Conservation (phyloP, 2,888 invertebrate species). For the Drosophila niveifrons region DNA sequence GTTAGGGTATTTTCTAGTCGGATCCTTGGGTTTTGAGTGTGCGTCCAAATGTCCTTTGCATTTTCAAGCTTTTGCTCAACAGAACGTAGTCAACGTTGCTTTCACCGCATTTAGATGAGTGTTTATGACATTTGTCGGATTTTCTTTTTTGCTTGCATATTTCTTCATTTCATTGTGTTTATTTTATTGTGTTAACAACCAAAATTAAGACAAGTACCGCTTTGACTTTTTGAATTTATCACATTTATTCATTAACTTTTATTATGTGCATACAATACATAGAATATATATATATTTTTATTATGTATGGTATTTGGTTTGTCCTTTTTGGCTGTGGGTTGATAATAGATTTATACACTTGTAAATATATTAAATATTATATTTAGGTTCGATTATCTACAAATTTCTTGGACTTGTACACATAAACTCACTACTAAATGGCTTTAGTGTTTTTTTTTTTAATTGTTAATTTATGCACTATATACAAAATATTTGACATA, state of each 20-base stretch:
- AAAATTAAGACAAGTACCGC: no score
- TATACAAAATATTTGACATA: constrained; percentile 34
- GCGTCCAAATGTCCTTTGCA: no score
- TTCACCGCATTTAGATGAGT: no score
- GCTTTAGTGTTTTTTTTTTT: constrained; percentile 35
- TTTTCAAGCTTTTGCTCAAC: no score
- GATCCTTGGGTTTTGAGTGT: no score
- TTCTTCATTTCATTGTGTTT: no score
- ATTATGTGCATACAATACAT: constrained; percentile 47
- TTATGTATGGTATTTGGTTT: constrained; percentile 17
- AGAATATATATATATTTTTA: constrained; percentile 33
- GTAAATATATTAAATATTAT: constrained; percentile 28
- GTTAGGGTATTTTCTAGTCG: no score
- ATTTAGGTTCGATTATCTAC: constrained; percentile 43
- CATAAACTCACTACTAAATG: constrained; percentile 48
- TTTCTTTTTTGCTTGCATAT: no score
- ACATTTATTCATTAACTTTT: constrained; percentile 70
- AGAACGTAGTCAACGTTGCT: no score
- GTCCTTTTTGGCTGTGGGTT: constrained; percentile 28
- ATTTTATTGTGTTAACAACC: no score
- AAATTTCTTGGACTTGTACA: constrained; percentile 49
- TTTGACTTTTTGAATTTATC: constrained; percentile 49
- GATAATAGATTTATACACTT: constrained; percentile 33
- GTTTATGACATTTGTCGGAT: no score
- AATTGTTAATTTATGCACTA: constrained; percentile 26